A percentile compares a stretch with the other conserved stretches of the same genome.
phyloP scores from a whole-genome alignment of 2,888 invertebrate species.

The Chrysotoxum bicinctum region DNA sequence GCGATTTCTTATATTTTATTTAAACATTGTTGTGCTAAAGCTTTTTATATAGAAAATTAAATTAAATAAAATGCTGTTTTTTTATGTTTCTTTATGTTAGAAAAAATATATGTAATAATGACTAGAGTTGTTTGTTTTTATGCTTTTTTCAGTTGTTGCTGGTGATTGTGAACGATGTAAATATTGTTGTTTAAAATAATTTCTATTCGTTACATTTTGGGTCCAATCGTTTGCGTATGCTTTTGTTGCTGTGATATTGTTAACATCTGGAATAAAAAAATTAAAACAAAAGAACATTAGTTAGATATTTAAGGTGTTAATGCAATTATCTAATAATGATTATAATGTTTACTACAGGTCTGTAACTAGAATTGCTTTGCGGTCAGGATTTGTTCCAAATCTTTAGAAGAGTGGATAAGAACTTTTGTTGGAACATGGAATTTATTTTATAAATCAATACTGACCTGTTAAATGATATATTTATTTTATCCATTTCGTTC shows the following conservation, averaged over 20 bases:
- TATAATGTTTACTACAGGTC: too few relatives aligned
- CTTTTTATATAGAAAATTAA: constrained; percentile 50
- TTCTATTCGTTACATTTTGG: constrained; percentile 37
- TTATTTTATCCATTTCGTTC: background rate
- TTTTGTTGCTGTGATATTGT: constrained; percentile 48
- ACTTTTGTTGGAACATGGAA: too few relatives aligned
- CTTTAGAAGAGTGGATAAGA: too few relatives aligned
- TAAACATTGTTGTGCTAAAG: constrained; percentile 49
- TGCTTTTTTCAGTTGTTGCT: constrained; percentile 30
- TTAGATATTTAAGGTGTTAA: background rate
- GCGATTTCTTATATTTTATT: constrained; percentile 6
- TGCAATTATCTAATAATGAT: too few relatives aligned
- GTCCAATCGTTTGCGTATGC: constrained; percentile 54
- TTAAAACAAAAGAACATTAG: background rate
- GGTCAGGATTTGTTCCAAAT: too few relatives aligned
- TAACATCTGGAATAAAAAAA: constrained; percentile 50
- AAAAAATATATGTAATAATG: constrained; percentile 62
- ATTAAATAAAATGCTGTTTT: background rate
- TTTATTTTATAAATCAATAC: too few relatives aligned
- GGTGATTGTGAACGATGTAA: constrained; percentile 51
- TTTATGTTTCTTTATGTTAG: constrained; percentile 37
- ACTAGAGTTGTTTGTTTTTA: constrained; percentile 44
- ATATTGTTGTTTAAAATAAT: constrained; percentile 35
- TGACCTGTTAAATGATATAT: too few relatives aligned
- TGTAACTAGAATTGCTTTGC: too few relatives aligned